Evolutionary conservation across 2,888 invertebrate species (phyloP).

Genomic region (Agrochola lychnidis): DNA sequence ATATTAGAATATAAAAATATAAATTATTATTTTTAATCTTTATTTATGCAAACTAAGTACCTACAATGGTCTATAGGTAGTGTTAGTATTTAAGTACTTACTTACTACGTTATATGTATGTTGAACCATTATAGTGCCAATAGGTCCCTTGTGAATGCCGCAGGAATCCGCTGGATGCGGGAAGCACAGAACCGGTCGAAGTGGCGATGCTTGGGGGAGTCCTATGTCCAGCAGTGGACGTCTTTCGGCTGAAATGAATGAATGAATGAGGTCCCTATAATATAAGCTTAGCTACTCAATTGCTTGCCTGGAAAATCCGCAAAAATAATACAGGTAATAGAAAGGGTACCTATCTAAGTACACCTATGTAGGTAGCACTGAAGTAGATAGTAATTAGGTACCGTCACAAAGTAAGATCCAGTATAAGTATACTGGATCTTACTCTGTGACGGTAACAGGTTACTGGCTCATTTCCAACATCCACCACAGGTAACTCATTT

Average conservation of each 20-base stretch:
- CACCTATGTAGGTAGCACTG: neutral
- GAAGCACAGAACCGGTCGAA: too few relatives aligned
- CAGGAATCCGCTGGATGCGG: too few relatives aligned
- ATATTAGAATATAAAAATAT: too few relatives aligned
- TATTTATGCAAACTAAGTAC: too few relatives aligned
- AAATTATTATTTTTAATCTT: too few relatives aligned
- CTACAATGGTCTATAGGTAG: too few relatives aligned
- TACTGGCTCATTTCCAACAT: conserved; percentile 51
- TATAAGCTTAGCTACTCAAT: neutral
- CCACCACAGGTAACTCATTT: conserved; percentile 37
- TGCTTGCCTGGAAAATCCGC: neutral
- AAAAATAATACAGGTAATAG: neutral
- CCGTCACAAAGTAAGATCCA: too few relatives aligned
- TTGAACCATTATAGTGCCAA: neutral
- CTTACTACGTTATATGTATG: neutral
- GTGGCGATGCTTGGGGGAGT: too few relatives aligned
- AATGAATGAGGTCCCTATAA: neutral
- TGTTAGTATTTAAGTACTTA: neutral
- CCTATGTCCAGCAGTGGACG: too few relatives aligned
- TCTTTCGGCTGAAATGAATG: too few relatives aligned
- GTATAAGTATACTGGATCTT: conserved; percentile 23
- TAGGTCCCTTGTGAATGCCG: too few relatives aligned
- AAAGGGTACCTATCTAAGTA: neutral
- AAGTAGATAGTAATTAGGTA: neutral
- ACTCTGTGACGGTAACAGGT: conserved; percentile 52